phyloP scores from a whole-genome alignment of 1,140 invertebrate species.

The Drusus annulatus region DNA sequence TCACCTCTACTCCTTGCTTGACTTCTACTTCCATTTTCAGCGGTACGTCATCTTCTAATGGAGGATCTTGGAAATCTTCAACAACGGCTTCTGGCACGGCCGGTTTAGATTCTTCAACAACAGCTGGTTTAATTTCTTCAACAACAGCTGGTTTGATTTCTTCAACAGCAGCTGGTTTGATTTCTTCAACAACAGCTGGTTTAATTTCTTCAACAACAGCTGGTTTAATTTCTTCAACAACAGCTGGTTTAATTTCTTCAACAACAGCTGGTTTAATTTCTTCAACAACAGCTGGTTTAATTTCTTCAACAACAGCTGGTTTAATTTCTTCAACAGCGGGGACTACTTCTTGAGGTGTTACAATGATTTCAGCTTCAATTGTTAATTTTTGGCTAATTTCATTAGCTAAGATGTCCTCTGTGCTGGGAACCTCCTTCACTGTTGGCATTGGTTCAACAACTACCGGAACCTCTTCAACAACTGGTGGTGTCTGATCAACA shows the following conservation, averaged over 20 bases:
- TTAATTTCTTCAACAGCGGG: not conserved
- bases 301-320: no score
- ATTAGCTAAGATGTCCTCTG: not conserved
- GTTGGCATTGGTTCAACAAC: not conserved
- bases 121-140: not conserved
- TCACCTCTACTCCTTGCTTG: not conserved
- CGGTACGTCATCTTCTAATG: constrained; percentile 1
- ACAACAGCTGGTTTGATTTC: not conserved
- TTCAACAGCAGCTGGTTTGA: not conserved
- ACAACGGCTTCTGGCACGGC: not conserved
- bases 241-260: not conserved
- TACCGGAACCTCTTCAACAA: no score
- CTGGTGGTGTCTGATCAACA: no score
- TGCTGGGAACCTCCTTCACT: not conserved
- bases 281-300: not conserved
- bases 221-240: not conserved
- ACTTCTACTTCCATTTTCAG: not conserved
- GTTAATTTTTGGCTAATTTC: not conserved
- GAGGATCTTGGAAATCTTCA: constrained; percentile 7
- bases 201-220: not conserved
- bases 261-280: no score
- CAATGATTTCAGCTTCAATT: not conserved
- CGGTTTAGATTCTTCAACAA: not conserved
- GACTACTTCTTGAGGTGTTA: not conserved
- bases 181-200: no score